Conservation (phyloP, 2,888 invertebrate genomes). For the Cheilosia scutellata region DNA sequence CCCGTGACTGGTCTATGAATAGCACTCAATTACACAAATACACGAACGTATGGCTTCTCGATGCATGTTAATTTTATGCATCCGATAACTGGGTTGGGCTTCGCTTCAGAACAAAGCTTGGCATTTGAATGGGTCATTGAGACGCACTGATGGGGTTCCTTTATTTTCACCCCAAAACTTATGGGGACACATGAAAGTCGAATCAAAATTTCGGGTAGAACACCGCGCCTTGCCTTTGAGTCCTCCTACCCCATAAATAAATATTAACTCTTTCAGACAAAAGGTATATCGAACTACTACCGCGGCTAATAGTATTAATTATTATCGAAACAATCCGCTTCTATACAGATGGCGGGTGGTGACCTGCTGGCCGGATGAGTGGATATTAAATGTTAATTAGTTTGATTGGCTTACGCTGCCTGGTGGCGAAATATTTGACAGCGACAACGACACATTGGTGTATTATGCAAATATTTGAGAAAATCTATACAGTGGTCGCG, state of each 20-base stretch:
- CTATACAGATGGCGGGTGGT: constrained; percentile 22
- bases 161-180: constrained; percentile 7
- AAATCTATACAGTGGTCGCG: constrained; percentile 27
- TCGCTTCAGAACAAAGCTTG: constrained; percentile 45
- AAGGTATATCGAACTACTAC: constrained; percentile 49
- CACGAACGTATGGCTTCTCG: background rate
- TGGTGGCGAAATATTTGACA: constrained; percentile 60
- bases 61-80: constrained; percentile 75
- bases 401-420: constrained; percentile 71
- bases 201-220: constrained; percentile 9
- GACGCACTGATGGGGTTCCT: background rate
- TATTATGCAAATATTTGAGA: constrained; percentile 58
- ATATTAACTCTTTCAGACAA: constrained; percentile 58
- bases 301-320: constrained; percentile 50
- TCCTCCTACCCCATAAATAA: constrained; percentile 53
- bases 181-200: constrained; percentile 10
- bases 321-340: background rate
- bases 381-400: constrained; percentile 65
- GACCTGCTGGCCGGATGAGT: constrained; percentile 12
- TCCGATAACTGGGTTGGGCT: constrained; percentile 67
- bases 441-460: constrained; percentile 49
- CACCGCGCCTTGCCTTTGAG: constrained; percentile 43
- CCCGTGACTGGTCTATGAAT: constrained; percentile 29
- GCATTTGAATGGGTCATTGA: background rate
- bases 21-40: constrained; percentile 47